Base-by-base conservation (phyloP, 2,888 invertebrate genomes). In the Ophion slaviceki region DNA sequence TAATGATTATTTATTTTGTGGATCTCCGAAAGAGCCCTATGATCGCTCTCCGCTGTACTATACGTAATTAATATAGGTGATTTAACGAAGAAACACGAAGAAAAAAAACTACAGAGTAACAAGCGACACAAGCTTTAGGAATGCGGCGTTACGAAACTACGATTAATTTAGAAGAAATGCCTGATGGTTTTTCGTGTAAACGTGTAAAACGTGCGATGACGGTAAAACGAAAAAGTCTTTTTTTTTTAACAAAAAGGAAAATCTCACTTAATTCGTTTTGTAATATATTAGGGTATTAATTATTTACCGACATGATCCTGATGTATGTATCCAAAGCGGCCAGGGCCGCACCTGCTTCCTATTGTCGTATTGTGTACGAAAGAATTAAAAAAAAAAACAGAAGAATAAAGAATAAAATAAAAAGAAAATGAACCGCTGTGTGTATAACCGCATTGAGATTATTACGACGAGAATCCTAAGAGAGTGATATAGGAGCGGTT, bases 1-100 rank as follows among this genome's bases (percentile, higher is more conserved):
- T 93, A 92, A 92, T 92, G 89, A 92, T 93, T 94, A 94, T 94
- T 93, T 94, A 94, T 94, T 94, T 93, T 93, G 92, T 92, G 92
- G 92, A 93, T 92, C 92, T 93, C 92, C 91, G 90, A 91, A 89
- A 88, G 87, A 86, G 87, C 87, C 88, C 89, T 91, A 90, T 91
- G 90, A 92, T 92, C 90, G 92, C 92, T 92, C 92, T 91, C 91
- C 91, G 61, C 80, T 93, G 93, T 93, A 92, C 91, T 92, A 92
- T 90, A 91, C 90, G 91, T 90, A 90, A 90, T 88, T 91, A 90
- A 85, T 84, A 61, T 89, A 88, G 87, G 81, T 77, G 71, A 85
- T 80, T 87, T 82, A 75, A 80, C 20, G 28, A 61, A 75, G 28
- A 61, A 61, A 59, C 53, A 40, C 36, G 11, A 67, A 1, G 24